Evolutionary conservation across 2,888 invertebrate species (phyloP), one percentile per base, ranked within the genome.

Genomic region (Phaedon cochleariae): DNA sequence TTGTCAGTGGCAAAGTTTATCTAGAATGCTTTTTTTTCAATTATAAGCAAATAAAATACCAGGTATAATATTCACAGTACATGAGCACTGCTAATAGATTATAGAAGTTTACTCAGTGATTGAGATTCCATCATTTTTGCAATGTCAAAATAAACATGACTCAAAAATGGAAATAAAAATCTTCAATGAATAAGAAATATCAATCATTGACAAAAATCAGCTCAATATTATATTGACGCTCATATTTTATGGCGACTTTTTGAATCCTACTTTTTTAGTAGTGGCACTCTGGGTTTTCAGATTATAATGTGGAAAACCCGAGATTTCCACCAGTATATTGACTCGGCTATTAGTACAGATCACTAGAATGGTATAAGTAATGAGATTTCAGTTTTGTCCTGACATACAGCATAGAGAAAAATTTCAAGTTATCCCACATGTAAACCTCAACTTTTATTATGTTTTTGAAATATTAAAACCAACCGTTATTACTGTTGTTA

Each of bases 21-120:
- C 75, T 76, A 77, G 76, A 77, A 77, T 77, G 76, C 73, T 75
- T 77, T 76, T 70, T 69, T 67, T 71, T 61, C 46, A 67, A 59
- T 52, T 59, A 17, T 55, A 70, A 66, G 66, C 70, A 71, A 69
- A 62, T 67, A 62, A 71, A 69, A 66, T 69, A 67, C 55, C 68
- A 71, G 67, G 67, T 67, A 68, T 62, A 62, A 63, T 34, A 52
- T 71, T 61, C 61, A 69, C 72, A 72, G 70, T 65, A 69, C 68
- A 68, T 66, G 57, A 34, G 53, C 54, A 66, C 66, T 45, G 59
- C 58, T 45, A 6, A 26, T 34, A 58, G 45, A 66, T 54, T 53
- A 54, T 49, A 26, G 59, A 66, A 59, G 62, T 58, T 45, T 59
- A 51, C 31, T 49, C 55, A 45, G 54, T 51, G 59, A 51, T 37